phyloP scores from a whole-genome alignment of 2,797 vertebrate genomes.

The Zalophus californianus region DNA sequence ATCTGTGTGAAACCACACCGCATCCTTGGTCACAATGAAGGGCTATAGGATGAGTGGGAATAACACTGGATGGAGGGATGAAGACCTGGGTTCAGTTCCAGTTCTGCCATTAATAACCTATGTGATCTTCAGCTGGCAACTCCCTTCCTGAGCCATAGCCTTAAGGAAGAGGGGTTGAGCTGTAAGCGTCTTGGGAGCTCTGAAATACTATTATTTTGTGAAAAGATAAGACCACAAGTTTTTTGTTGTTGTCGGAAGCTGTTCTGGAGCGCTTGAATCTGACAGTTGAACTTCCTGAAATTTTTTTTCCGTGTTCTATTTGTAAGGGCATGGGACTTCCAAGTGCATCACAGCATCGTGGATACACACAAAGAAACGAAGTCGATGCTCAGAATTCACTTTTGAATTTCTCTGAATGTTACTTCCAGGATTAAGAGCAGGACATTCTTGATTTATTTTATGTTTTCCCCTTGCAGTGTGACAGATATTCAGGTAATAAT shows the following conservation, averaged over 20 bases:
- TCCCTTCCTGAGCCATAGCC: background rate
- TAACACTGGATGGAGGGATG: background rate
- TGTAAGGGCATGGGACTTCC: background rate
- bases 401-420: conserved; percentile 23
- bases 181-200: background rate
- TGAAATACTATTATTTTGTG: background rate
- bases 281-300: background rate
- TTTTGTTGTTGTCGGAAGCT: background rate
- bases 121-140: background rate
- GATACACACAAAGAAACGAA: background rate
- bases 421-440: background rate
- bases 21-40: background rate
- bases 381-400: background rate
- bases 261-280: background rate
- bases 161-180: background rate
- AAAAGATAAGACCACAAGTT: background rate
- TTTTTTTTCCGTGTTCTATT: background rate
- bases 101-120: background rate
- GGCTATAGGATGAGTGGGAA: background rate
- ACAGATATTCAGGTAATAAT: background rate
- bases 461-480: background rate
- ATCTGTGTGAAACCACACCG: background rate
- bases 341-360: background rate
- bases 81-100: background rate
- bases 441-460: conserved; percentile 20